Conservation (phyloP, 2,797 vertebrate species). For the Synaphobranchus kaupii region DNA sequence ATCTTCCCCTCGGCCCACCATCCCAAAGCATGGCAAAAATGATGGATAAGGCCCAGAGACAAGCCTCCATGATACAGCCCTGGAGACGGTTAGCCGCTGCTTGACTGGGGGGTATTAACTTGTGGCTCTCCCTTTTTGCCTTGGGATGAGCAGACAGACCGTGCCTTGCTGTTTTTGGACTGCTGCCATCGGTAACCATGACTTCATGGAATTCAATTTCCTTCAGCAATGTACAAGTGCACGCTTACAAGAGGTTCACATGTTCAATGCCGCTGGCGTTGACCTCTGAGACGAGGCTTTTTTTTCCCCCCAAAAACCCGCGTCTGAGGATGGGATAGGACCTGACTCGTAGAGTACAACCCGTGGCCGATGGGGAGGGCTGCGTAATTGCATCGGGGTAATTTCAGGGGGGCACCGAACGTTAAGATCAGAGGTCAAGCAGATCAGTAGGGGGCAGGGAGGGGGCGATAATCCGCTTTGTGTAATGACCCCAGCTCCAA, state of each 20-base stretch:
- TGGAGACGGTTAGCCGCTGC: neutral
- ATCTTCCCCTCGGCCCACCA: neutral
- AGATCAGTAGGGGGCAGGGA: constrained; percentile 12
- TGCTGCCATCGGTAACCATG: neutral
- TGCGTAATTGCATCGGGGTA: neutral
- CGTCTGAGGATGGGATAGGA: neutral
- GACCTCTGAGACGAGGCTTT: neutral
- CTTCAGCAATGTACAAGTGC: neutral
- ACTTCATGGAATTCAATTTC: constrained; percentile 12
- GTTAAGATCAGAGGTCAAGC: constrained; percentile 31
- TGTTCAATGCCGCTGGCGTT: neutral
- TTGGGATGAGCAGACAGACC: neutral
- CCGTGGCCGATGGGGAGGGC: neutral
- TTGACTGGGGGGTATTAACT: neutral
- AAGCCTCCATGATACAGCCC: neutral
- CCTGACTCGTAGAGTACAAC: neutral
- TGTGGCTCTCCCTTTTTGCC: neutral
- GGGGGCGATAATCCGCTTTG: constrained; percentile 26
- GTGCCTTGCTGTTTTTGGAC: neutral
- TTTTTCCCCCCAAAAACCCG: neutral
- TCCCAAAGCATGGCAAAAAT: neutral
- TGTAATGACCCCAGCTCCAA: constrained; percentile 53
- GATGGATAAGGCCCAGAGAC: neutral
- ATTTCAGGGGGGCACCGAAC: constrained; percentile 28
- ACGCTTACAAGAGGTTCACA: neutral